phyloP scores from a whole-genome alignment of 2,888 invertebrate genomes.

The Drosophila incognita region DNA sequence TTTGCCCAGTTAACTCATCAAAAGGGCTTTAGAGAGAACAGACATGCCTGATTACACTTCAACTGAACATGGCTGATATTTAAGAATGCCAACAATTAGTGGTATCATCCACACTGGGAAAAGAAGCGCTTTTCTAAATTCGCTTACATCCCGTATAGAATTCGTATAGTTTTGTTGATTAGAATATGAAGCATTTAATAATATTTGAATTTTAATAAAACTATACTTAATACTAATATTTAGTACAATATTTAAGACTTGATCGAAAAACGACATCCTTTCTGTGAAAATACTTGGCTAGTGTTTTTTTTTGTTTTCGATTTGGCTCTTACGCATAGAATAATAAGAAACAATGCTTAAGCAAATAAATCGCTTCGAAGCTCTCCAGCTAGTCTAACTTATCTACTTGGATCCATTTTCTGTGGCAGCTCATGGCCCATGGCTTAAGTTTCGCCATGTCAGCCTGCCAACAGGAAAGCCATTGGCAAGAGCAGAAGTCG shows the following conservation, averaged over 20 bases:
- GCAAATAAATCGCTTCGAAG: conserved; percentile 2
- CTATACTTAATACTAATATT: background rate
- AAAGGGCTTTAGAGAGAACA: background rate
- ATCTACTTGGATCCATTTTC: background rate
- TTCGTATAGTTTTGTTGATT: background rate
- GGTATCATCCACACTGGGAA: background rate
- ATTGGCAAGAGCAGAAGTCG: conserved; percentile 29
- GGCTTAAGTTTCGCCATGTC: conserved; percentile 10
- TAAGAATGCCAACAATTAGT: conserved; percentile 1
- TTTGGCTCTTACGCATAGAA: background rate
- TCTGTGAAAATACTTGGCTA: background rate
- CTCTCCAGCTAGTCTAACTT: background rate
- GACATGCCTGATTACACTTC: background rate
- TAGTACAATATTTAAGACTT: background rate
- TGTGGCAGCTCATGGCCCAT: background rate
- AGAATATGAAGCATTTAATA: background rate
- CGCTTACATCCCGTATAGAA: background rate
- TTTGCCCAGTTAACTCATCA: conserved; percentile 41
- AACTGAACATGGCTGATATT: background rate
- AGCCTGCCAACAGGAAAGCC: conserved; percentile 12
- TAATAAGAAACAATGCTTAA: background rate
- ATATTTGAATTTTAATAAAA: background rate
- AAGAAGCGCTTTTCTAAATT: background rate
- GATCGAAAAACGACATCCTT: rapidly evolving
- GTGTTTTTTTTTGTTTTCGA: background rate